phyloP scores from a whole-genome alignment of 2,113 vertebrate species.

The Vireo altiloquus region DNA sequence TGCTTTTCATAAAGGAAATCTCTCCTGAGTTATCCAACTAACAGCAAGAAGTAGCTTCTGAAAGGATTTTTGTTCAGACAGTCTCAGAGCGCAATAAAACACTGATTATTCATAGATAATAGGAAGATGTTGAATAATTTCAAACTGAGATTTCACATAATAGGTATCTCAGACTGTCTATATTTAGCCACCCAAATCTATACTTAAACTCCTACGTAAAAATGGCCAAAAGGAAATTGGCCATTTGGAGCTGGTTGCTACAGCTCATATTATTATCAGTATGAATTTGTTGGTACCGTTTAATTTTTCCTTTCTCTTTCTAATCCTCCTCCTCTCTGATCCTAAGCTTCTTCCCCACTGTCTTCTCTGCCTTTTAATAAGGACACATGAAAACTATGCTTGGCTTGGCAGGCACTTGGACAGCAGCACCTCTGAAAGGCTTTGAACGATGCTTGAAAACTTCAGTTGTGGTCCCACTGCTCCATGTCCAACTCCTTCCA shows the following conservation, averaged over 20 bases:
- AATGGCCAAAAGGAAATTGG: background rate
- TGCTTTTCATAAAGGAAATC: background rate
- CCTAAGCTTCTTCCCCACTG: background rate
- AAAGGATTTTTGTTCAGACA: background rate
- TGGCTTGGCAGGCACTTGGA: background rate
- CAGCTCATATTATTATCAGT: fast-evolving
- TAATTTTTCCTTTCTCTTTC: background rate
- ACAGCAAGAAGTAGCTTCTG: background rate
- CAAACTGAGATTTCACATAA: background rate
- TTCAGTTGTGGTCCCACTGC: background rate
- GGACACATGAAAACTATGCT: fast-evolving
- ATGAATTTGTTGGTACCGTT: background rate
- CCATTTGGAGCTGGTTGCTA: background rate
- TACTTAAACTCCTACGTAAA: background rate
- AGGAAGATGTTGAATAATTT: constrained; percentile 14
- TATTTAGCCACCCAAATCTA: background rate
- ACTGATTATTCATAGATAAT: constrained; percentile 1
- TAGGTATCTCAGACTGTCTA: background rate
- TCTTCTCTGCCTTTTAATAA: background rate
- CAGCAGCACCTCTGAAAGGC: background rate
- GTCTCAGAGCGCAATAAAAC: fast-evolving
- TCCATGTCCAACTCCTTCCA: background rate
- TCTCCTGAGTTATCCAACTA: background rate
- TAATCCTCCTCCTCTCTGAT: background rate
- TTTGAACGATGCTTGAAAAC: fast-evolving